Evolutionary conservation across 2,113 vertebrate genomes (phyloP).

Genomic region (Trachemys scripta): DNA sequence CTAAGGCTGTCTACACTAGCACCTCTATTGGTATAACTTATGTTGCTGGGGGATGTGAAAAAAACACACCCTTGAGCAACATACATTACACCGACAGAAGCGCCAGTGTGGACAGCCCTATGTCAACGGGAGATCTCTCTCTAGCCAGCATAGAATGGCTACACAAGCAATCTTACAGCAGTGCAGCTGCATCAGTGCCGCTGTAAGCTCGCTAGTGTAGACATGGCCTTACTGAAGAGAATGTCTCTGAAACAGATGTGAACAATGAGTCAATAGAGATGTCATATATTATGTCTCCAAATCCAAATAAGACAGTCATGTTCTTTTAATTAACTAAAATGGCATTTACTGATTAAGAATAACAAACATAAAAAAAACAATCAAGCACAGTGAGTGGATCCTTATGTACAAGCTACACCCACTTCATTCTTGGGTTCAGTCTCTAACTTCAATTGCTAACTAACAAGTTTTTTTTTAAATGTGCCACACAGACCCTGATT

Average conservation of each 20-base stretch:
- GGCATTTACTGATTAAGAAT: not conserved
- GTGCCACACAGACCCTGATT: rapidly evolving
- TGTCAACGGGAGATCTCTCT: too few relatives aligned
- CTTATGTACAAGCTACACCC: not conserved
- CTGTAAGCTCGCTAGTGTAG: too few relatives aligned
- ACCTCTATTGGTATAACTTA: too few relatives aligned
- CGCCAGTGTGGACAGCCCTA: too few relatives aligned
- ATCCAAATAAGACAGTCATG: not conserved
- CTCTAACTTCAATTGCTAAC: not conserved
- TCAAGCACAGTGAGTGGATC: not conserved
- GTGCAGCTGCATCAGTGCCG: too few relatives aligned
- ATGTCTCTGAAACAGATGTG: not conserved
- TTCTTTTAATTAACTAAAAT: not conserved
- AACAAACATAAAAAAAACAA: rapidly evolving
- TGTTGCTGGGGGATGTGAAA: too few relatives aligned
- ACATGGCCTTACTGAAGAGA: not conserved
- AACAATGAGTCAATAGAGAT: not conserved
- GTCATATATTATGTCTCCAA: not conserved
- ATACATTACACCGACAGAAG: too few relatives aligned
- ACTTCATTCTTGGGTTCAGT: not conserved
- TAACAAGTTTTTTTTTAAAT: not conserved
- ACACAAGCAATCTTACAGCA: not conserved
- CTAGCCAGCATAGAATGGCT: too few relatives aligned
- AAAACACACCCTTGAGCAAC: too few relatives aligned
- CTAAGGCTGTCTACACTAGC: not conserved